Conservation (phyloP, 2,113 vertebrate species). For the Psettodes erumei region DNA sequence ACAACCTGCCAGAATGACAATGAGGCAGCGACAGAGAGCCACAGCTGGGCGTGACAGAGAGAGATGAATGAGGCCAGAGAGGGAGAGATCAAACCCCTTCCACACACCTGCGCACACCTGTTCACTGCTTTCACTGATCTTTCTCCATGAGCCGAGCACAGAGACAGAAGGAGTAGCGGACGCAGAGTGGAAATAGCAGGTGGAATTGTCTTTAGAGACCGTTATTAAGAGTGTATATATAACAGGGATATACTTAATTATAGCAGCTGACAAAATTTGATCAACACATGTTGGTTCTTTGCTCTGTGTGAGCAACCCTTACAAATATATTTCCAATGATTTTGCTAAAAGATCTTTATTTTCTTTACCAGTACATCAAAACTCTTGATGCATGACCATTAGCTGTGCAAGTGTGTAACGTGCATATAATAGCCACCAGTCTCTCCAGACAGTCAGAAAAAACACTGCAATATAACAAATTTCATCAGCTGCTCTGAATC, state of each 20-base stretch:
- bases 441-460: too few relatives aligned
- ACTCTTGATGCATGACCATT: too few relatives aligned
- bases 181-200: neutral
- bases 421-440: too few relatives aligned
- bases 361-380: too few relatives aligned
- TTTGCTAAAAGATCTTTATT: too few relatives aligned
- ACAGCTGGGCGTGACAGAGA: slow-evolving; percentile 70
- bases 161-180: neutral
- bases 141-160: slow-evolving; percentile 28
- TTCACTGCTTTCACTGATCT: slow-evolving; percentile 48
- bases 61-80: slow-evolving; percentile 66
- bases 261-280: neutral
- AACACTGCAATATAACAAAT: too few relatives aligned
- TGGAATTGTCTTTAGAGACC: neutral
- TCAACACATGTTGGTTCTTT: too few relatives aligned
- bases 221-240: neutral
- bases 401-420: too few relatives aligned
- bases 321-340: too few relatives aligned
- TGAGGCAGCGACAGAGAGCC: slow-evolving; percentile 58
- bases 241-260: neutral
- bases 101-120: slow-evolving; percentile 73
- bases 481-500: too few relatives aligned
- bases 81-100: slow-evolving; percentile 63
- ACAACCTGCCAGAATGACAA: slow-evolving; percentile 71
- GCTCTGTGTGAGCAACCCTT: too few relatives aligned